These are phyloP conservation scores for Coryphaenoides rupestris DNA, from an alignment of 2,113 vertebrate genomes.

Conservation along the genomic window DNA sequence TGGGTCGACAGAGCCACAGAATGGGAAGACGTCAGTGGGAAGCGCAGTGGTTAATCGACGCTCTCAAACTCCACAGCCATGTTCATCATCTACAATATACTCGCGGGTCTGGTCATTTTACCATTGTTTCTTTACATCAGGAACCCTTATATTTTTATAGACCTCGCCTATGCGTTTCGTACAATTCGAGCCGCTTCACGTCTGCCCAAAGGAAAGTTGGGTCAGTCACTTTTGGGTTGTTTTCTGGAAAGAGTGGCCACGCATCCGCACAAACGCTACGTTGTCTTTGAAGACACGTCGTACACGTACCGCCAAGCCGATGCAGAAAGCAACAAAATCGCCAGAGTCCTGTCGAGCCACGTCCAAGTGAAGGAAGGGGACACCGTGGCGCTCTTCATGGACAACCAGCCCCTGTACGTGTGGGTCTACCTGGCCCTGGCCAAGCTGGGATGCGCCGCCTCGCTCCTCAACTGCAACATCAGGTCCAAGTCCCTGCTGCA, in stretches of 20 bases:
- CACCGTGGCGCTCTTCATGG: constrained; percentile 67
- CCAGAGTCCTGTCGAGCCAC: constrained; percentile 43
- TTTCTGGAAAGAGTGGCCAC: constrained; percentile 57
- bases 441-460: constrained; percentile 70
- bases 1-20: too few relatives aligned
- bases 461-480: constrained; percentile 74
- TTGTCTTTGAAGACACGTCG: constrained; percentile 57
- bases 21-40: too few relatives aligned
- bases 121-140: too few relatives aligned
- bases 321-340: constrained; percentile 58
- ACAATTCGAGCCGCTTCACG: neutral
- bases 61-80: too few relatives aligned
- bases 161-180: neutral
- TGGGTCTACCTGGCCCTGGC: constrained; percentile 70
- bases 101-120: too few relatives aligned
- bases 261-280: constrained; percentile 57
- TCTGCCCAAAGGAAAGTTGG: neutral
- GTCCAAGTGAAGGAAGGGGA: constrained; percentile 49
- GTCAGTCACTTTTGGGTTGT: constrained; percentile 57
- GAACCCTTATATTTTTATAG: neutral
- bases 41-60: too few relatives aligned
- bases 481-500: constrained; percentile 71
- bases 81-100: too few relatives aligned
- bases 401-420: constrained; percentile 67
- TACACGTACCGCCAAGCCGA: constrained; percentile 69